Percentiles rank a stretch among this genome's conserved stretches.
Evolutionary conservation across 2,888 invertebrate species (phyloP).

Genomic region (Leptopilina drosophilae): DNA sequence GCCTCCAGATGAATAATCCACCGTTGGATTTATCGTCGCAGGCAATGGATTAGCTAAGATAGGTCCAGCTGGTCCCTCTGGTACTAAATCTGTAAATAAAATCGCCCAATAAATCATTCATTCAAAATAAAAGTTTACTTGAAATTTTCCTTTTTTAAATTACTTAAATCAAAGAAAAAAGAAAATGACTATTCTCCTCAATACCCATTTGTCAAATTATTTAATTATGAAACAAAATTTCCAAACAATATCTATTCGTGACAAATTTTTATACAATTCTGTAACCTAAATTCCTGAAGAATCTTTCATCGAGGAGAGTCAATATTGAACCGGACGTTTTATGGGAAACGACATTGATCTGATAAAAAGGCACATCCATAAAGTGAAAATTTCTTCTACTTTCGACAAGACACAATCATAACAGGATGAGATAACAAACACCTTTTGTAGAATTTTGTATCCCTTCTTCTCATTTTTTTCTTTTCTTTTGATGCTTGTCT

Average conservation of each 20-base stretch:
- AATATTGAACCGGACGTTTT: constrained; percentile 74
- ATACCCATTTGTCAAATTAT: no score
- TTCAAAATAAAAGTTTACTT: no score
- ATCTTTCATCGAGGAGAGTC: constrained; percentile 63
- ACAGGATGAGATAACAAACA: constrained; percentile 42
- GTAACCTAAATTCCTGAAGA: constrained; percentile 51
- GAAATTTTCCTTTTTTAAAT: no score
- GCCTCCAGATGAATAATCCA: constrained; percentile 26
- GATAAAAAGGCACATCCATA: constrained; percentile 5
- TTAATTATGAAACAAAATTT: constrained; percentile 7
- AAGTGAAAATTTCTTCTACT: constrained; percentile 12
- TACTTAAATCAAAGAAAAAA: no score
- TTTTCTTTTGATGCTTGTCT: constrained; percentile 15
- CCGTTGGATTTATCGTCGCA: not conserved
- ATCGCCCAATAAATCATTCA: not conserved
- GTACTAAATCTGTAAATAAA: constrained; percentile 39
- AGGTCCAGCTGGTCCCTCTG: constrained; percentile 45
- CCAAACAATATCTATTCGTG: not conserved
- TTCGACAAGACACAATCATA: constrained; percentile 33
- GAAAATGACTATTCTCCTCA: no score
- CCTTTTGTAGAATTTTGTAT: constrained; percentile 26
- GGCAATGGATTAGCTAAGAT: constrained; percentile 65
- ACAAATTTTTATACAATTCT: not conserved
- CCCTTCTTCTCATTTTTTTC: not conserved
- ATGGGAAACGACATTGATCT: constrained; percentile 33